Percentiles rank a stretch among this genome's conserved stretches.
phyloP scores from a whole-genome alignment of 64 coral and sea anemone genomes.

The Actinia tenebrosa region DNA sequence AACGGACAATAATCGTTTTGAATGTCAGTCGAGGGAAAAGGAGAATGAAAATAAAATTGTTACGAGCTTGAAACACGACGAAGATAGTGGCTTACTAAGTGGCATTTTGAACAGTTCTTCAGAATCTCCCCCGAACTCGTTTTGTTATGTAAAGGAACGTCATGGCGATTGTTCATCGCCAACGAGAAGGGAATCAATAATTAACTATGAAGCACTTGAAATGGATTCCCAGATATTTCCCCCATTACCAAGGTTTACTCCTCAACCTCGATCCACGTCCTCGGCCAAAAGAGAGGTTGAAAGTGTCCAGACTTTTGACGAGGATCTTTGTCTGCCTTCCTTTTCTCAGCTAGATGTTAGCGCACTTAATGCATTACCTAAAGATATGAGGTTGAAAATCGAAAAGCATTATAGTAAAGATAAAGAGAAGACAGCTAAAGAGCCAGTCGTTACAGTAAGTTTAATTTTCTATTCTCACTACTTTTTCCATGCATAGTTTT shows the following conservation, averaged over 20 bases:
- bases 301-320: too few species aligned
- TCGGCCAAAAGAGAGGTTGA: background rate
- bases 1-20: background rate
- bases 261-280: background rate
- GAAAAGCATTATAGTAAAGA: constrained; percentile 58
- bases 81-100: background rate
- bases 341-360: constrained; percentile 71
- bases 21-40: background rate
- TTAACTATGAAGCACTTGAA: background rate
- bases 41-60: background rate
- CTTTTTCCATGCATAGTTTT: background rate
- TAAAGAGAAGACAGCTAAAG: constrained; percentile 38
- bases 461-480: background rate
- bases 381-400: constrained; percentile 66
- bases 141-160: constrained; percentile 16
- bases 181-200: background rate
- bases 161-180: background rate
- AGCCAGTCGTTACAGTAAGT: background rate
- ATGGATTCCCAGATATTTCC: constrained; percentile 21
- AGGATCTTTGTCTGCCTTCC: constrained; percentile 52
- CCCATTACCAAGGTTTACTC: constrained; percentile 73
- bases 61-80: background rate
- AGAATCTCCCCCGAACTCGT: background rate
- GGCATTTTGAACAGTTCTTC: background rate
- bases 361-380: constrained; percentile 74